Evolutionary conservation across 2,888 invertebrate species (phyloP), one percentile per base, ranked within the genome.

Genomic region (Zootermopsis nevadensis): DNA sequence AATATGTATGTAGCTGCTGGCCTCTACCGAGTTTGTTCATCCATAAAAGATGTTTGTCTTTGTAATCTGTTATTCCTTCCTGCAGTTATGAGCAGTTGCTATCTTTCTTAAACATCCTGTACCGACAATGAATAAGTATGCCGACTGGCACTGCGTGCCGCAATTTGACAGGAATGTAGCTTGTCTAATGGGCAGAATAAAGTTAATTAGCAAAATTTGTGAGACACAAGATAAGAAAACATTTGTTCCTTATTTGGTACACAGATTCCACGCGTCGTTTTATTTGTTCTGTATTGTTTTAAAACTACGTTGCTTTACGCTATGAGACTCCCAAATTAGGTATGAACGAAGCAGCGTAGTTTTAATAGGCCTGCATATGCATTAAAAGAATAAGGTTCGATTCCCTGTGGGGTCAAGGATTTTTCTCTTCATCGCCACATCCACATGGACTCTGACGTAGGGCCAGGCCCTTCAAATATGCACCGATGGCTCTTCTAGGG

Each of bases 131-230:
- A 4, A 60, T 60, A 60, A n/a, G 60, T 60, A 60, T 27, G 60
- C 60, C 24, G 60, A 27, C 48, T 19, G 48, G 12, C 19, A 48
- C 10, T 60, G 60, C 27, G 60, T 60, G 24, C 8, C 27, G 60
- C 60, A 60, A 60, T 60, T 60, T 24, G 60, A 60, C 27, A 60
- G 60, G 60, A 27, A 60, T 60, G 60, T n/a, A n/a, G 27, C 60
- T n/a, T 2, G 8, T 60, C 7, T 60, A 60, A 60, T 60, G 60
- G 60, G 60, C 12, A 27, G 60, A n/a, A 60, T 60, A 60, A 60
- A 60, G 60, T 60, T 60, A 60, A 60, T 60, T 60, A 60, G 60
- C 24, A 12, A 27, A 60, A 60, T 60, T 60, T 60, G 60, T 60
- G 60, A 60, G 60, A 24, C n/a, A 60, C 60, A 27, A 2, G 60